A percentile compares a stretch with the other conserved stretches of the same genome.
Evolutionary conservation across 2,888 invertebrate species (phyloP).

Genomic region (Griposia aprilina): DNA sequence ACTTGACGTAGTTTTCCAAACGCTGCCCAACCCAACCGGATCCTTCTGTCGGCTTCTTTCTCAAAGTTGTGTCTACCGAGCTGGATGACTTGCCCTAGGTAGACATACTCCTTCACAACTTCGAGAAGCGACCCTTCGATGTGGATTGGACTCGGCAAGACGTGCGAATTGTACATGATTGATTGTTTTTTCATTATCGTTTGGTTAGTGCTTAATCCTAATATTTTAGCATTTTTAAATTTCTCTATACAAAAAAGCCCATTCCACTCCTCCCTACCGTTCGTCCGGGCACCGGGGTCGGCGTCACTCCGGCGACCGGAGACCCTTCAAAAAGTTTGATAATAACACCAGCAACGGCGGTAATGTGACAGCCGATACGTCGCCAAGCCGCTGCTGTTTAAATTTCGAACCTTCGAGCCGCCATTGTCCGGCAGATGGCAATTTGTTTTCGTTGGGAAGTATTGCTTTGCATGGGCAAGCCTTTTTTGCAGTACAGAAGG

Average conservation of each 20-base stretch:
- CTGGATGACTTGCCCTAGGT: too few species aligned
- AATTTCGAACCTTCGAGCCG: constrained; percentile 78
- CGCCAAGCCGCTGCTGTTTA: constrained; percentile 84
- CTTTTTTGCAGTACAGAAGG: constrained; percentile 8
- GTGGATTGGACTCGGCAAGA: too few species aligned
- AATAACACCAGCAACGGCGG: constrained; percentile 85
- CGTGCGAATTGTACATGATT: too few species aligned
- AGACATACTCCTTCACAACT: too few species aligned
- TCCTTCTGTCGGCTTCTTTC: too few species aligned
- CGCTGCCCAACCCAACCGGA: too few species aligned
- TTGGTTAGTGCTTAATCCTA: background rate
- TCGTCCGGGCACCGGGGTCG: constrained; percentile 74
- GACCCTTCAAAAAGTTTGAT: constrained; percentile 90
- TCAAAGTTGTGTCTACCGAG: too few species aligned
- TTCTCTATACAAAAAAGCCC: constrained; percentile 46
- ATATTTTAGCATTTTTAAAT: background rate
- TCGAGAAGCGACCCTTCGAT: too few species aligned
- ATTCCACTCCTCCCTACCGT: constrained; percentile 71
- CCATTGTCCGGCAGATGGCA: constrained; percentile 69
- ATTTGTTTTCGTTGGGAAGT: constrained; percentile 56
- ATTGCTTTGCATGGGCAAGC: constrained; percentile 33
- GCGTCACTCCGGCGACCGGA: constrained; percentile 86
- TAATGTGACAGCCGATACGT: constrained; percentile 91
- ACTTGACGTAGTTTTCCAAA: too few species aligned
- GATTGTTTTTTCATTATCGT: too few species aligned